A percentile compares a stretch with the other conserved stretches of the same genome.
phyloP scores from a whole-genome alignment of 2,797 vertebrate genomes.

The Sebastes minor region DNA sequence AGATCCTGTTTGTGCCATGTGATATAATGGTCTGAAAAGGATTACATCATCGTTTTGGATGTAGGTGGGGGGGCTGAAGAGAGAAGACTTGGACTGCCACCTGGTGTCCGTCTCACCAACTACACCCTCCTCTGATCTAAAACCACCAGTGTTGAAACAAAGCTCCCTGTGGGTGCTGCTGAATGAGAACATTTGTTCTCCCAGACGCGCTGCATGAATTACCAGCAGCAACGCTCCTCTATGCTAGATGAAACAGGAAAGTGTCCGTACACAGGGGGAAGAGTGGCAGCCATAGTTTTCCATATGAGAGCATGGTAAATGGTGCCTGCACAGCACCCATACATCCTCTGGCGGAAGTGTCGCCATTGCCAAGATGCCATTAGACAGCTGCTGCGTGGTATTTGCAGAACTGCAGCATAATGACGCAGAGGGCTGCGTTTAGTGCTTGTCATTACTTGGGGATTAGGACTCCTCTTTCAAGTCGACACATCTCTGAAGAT shows the following conservation, averaged over 20 bases:
- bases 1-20: conserved; percentile 67
- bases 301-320: conserved; percentile 36
- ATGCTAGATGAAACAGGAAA: conserved; percentile 46
- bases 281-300: conserved; percentile 25
- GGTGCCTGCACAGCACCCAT: conserved; percentile 16
- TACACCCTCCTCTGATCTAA: conserved; percentile 22
- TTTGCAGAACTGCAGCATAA: conserved; percentile 55
- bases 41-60: conserved; percentile 79
- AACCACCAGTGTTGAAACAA: conserved; percentile 44
- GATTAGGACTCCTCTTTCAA: conserved; percentile 70
- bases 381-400: conserved; percentile 59
- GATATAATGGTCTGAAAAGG: conserved; percentile 73
- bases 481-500: conserved; percentile 53
- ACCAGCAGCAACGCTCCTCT: conserved; percentile 40
- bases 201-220: conserved; percentile 46
- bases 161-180: conserved; percentile 41
- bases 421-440: conserved; percentile 41
- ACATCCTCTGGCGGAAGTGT: conserved; percentile 30
- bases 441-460: conserved; percentile 60
- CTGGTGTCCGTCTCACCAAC: conserved; percentile 62
- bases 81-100: conserved; percentile 75
- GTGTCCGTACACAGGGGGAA: neutral
- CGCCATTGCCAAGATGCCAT: conserved; percentile 41
- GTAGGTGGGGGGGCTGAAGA: conserved; percentile 46
- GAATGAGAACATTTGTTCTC: conserved; percentile 65